Base-by-base conservation (phyloP, 2,113 vertebrate species). In the Taxidea taxus region DNA sequence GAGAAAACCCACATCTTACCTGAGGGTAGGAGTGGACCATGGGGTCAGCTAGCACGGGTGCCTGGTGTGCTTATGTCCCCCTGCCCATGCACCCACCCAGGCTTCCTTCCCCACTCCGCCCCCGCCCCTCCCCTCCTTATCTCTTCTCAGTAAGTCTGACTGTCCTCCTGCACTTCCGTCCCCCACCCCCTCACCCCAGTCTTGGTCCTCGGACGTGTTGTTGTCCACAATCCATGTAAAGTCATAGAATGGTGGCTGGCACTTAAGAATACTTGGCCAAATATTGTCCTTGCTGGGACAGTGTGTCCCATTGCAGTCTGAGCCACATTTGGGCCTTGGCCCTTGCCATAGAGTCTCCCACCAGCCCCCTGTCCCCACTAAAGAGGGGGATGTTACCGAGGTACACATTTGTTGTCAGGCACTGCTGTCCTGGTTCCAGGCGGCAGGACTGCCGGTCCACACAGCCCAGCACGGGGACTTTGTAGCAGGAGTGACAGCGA, bases 1-100 rank as follows among this genome's bases (percentile, higher is more conserved):
- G 97, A 97, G 87, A 94, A 98, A 86, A 98, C 64, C 97, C 95
- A 97, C 97, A 98, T 96, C 72, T 97, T 97, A 68, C 97, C 98
- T 98, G 31, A 29, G 29, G 54, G 23, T 16, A 23, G 16, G n/a
- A 66, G 18, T 6, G 70, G n/a, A 29, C 25, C 66, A 21, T 39
- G 31, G 47, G 29, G 34, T 84, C 37, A 51, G 90, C 51, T 13
- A 2, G 34, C 25, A n/a, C 6, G 31, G 89, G 27, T 20, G 20
- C 4, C 39, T 8, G 27, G 58, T 31, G 12, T 15, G 10, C 23
- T 39, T 60, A 49, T 14, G 56, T 6, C 39, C 14, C 23, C 23
- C 62, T 31, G 4, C 51, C 27, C 15, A 14, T 0, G 6, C 44
- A 66, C 47, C 20, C 21, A 66, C 39, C 51, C 66, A 13, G 34